Conservation (phyloP, 2,113 vertebrate genomes). For the Lophura nycthemera region DNA sequence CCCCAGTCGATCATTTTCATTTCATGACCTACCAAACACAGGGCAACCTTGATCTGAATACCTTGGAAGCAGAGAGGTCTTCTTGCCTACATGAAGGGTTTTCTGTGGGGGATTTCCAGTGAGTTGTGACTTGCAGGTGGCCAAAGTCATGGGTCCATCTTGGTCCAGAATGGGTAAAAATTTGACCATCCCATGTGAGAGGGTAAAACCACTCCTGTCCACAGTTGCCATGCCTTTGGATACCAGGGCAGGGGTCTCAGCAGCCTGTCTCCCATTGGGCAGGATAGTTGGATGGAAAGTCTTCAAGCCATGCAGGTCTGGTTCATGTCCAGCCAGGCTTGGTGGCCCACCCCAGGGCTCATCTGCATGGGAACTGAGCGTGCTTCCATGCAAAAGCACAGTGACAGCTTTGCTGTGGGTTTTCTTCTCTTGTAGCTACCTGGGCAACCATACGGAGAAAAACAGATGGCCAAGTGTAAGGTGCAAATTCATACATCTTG, state of each 20-base stretch:
- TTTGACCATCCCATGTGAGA: neutral
- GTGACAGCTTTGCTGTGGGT: neutral
- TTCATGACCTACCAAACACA: neutral
- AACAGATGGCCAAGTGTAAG: neutral
- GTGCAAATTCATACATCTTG: neutral
- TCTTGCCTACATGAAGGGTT: too few species aligned
- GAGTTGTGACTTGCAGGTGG: neutral
- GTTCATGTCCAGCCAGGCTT: too few species aligned
- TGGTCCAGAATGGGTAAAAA: neutral
- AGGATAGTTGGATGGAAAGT: neutral
- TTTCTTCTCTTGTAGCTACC: neutral
- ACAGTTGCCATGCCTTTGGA: neutral
- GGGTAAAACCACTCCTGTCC: neutral
- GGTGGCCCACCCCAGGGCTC: neutral
- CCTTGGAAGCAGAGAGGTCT: neutral
- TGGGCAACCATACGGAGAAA: neutral
- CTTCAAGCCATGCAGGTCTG: neutral
- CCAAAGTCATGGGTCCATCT: neutral
- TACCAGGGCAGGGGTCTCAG: neutral
- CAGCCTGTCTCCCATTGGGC: neutral
- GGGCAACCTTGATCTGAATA: neutral
- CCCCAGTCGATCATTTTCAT: neutral
- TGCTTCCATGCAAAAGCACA: neutral
- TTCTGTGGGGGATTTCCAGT: neutral
- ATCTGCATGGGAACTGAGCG: neutral